phyloP scores from a whole-genome alignment of 2,797 vertebrate genomes.

The Paguma larvata region DNA sequence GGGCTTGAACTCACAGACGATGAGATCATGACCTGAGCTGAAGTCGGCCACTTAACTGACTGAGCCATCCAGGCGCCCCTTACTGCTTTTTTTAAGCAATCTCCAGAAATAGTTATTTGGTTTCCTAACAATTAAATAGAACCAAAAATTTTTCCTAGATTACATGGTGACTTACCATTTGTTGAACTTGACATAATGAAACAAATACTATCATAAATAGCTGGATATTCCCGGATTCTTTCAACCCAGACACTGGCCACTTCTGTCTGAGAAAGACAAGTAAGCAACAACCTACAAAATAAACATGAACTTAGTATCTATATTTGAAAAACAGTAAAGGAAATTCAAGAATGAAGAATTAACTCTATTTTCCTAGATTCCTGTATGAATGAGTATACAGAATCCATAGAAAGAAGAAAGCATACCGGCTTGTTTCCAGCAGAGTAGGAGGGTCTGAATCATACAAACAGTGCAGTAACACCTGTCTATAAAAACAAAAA shows the following conservation, averaged over 20 bases:
- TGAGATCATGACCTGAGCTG: no score
- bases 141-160: not conserved
- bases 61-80: no score
- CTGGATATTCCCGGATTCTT: constrained; percentile 91
- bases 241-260: constrained; percentile 94
- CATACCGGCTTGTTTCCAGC: constrained; percentile 96
- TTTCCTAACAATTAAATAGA: constrained; percentile 48
- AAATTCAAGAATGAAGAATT: constrained; percentile 2
- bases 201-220: constrained; percentile 92
- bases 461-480: constrained; percentile 94
- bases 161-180: constrained; percentile 90
- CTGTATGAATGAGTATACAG: not conserved
- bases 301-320: constrained; percentile 64
- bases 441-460: constrained; percentile 96
- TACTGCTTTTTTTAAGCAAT: constrained; percentile 11
- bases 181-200: constrained; percentile 99
- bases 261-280: constrained; percentile 95
- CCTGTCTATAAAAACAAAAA: constrained; percentile 88
- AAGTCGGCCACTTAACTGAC: no score
- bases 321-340: not conserved
- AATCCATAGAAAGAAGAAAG: constrained; percentile 35
- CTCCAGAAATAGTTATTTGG: not conserved
- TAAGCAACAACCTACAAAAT: constrained; percentile 93
- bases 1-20: no score
- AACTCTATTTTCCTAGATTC: not conserved